Evolutionary conservation across 1,140 invertebrate genomes (phyloP).

Genomic region (Drosophila athabasca): DNA sequence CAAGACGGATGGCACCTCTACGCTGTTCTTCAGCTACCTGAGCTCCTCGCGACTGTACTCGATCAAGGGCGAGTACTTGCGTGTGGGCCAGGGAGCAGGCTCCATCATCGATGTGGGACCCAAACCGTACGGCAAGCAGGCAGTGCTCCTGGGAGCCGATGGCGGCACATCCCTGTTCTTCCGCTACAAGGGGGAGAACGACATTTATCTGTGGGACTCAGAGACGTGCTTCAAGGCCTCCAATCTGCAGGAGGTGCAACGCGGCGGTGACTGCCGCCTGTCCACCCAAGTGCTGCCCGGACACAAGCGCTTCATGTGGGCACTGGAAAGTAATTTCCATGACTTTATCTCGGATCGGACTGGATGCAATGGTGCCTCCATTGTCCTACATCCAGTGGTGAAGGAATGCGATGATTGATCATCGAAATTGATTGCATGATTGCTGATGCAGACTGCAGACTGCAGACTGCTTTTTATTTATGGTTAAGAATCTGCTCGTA

Average conservation of each 20-base stretch:
- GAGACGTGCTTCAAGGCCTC: conserved; percentile 85
- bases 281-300: conserved; percentile 86
- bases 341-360: conserved; percentile 86
- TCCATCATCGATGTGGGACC: conserved; percentile 85
- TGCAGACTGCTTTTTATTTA: conserved; percentile 31
- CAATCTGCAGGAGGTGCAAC: conserved; percentile 86
- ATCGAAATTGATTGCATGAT: too few relatives aligned
- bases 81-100: conserved; percentile 84
- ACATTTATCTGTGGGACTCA: conserved; percentile 87
- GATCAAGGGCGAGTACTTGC: conserved; percentile 85
- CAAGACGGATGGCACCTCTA: conserved; percentile 84
- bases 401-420: conserved; percentile 77
- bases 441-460: background rate
- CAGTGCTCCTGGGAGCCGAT: conserved; percentile 87
- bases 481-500: conserved; percentile 13
- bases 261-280: conserved; percentile 85
- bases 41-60: conserved; percentile 85
- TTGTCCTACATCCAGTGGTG: conserved; percentile 85
- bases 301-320: conserved; percentile 86
- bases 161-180: conserved; percentile 86
- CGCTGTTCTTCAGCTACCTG: conserved; percentile 86
- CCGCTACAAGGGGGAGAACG: conserved; percentile 86
- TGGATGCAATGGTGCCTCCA: conserved; percentile 85
- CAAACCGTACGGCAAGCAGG: conserved; percentile 84
- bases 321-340: conserved; percentile 87